Conservation (phyloP, 2,888 invertebrate genomes). For the Oscheius sp. region DNA sequence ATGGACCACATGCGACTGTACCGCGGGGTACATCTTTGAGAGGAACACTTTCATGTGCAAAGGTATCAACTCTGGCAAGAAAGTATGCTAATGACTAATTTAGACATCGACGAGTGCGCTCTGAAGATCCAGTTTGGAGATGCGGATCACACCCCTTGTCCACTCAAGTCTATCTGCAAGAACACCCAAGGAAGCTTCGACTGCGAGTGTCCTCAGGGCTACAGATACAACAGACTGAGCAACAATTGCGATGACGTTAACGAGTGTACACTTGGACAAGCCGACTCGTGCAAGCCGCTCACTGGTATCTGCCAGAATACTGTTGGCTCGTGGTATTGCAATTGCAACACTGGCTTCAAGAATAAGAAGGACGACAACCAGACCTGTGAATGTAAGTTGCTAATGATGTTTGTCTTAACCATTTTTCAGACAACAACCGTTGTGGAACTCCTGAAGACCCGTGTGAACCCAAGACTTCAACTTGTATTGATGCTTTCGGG, state of each 20-base stretch:
- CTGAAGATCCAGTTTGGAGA: conserved; percentile 3
- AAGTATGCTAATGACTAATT: background rate
- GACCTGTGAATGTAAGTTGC: conserved; percentile 25
- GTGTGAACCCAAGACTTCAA: conserved; percentile 19
- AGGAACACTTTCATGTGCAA: conserved; percentile 17
- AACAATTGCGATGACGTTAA: conserved; percentile 27
- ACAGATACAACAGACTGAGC: conserved; percentile 2
- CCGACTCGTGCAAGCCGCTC: background rate
- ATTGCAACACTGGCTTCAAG: conserved; percentile 9
- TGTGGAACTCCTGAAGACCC: conserved; percentile 13
- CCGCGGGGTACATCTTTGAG: conserved; percentile 12
- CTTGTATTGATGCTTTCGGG: conserved; percentile 5
- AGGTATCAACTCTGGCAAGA: background rate
- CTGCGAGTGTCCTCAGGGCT: conserved; percentile 19
- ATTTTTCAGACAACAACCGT: conserved; percentile 7
- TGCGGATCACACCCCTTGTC: conserved; percentile 12
- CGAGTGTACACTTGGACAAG: background rate
- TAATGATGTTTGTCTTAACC: background rate
- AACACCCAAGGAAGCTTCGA: conserved; percentile 30
- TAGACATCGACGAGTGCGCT: conserved; percentile 24
- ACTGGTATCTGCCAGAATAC: conserved; percentile 20
- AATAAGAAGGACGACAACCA: background rate
- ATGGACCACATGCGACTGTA: conserved; percentile 12
- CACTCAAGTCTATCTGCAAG: conserved; percentile 9
- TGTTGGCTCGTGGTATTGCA: conserved; percentile 25